A percentile compares a stretch with the other conserved stretches of the same genome.
These are phyloP conservation scores for Eueides isabella DNA, from an alignment of 1,140 invertebrate genomes.

Conservation along the genomic window DNA sequence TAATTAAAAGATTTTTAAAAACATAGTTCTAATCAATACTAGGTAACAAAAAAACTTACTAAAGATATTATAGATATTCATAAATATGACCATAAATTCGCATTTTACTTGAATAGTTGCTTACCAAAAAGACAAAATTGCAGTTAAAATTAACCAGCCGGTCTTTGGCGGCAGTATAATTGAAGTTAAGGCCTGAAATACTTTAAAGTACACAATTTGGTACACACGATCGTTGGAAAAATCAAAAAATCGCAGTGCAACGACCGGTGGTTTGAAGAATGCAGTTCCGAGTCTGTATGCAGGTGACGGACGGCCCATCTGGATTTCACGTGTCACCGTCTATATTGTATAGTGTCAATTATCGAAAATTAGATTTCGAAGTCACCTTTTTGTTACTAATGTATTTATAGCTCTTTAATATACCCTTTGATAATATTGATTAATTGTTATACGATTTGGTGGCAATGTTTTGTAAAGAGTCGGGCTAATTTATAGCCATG, in stretches of 20 bases:
- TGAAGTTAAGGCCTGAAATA: slow-evolving; percentile 26
- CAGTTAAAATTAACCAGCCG: slow-evolving; percentile 15
- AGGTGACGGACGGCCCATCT: slow-evolving; percentile 73
- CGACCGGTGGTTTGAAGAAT: slow-evolving; percentile 67
- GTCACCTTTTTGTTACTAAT: slow-evolving; percentile 24
- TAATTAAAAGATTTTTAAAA: too few species aligned
- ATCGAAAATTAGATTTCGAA: slow-evolving; percentile 59
- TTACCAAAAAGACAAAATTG: neutral
- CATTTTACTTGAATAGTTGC: neutral
- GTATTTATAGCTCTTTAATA: slow-evolving; percentile 43
- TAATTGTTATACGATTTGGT: slow-evolving; percentile 26
- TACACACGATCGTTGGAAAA: slow-evolving; percentile 32
- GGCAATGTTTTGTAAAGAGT: neutral
- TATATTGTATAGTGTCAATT: slow-evolving; percentile 61
- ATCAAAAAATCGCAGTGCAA: slow-evolving; percentile 48
- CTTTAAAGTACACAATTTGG: slow-evolving; percentile 27
- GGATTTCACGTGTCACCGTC: slow-evolving; percentile 71
- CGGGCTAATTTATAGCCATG: slow-evolving; percentile 8
- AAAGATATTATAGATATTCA: neutral
- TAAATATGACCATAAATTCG: neutral
- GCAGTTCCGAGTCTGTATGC: slow-evolving; percentile 63
- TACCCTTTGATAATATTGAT: slow-evolving; percentile 35
- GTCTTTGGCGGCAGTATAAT: slow-evolving; percentile 30
- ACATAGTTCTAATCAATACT: too few species aligned
- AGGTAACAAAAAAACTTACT: too few species aligned